Conservation (phyloP, 1,140 invertebrate genomes). For the Drosophila tani region DNA sequence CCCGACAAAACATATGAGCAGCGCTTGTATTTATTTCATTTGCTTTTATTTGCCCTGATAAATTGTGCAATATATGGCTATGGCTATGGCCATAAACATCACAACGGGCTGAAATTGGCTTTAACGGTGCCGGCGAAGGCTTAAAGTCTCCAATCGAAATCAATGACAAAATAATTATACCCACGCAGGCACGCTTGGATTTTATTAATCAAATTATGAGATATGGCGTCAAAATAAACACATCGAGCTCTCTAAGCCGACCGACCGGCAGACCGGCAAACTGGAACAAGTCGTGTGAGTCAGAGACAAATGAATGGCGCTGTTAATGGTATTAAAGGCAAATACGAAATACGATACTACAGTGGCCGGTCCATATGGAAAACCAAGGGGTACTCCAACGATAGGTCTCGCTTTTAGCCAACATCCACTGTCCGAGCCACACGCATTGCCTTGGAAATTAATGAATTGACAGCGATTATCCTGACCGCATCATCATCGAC, state of each 20-base stretch:
- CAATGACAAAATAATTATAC: constrained; percentile 68
- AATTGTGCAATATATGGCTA: constrained; percentile 76
- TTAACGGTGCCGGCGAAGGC: constrained; percentile 49
- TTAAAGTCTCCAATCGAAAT: constrained; percentile 54
- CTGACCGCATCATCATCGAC: constrained; percentile 70
- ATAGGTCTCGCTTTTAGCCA: not conserved
- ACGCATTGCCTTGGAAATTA: constrained; percentile 63
- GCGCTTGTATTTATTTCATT: constrained; percentile 77
- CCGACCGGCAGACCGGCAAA: constrained; percentile 15
- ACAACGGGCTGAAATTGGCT: constrained; percentile 60
- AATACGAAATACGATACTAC: constrained; percentile 58
- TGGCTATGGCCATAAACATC: constrained; percentile 61
- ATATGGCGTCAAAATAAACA: constrained; percentile 81
- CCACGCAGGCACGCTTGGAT: constrained; percentile 21
- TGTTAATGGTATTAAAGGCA: constrained; percentile 80
- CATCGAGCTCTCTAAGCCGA: constrained; percentile 41
- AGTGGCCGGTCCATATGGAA: not conserved
- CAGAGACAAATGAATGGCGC: constrained; percentile 66
- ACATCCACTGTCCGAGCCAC: constrained; percentile 21
- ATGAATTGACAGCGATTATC: constrained; percentile 76
- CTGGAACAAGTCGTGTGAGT: constrained; percentile 59
- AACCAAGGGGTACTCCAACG: not conserved
- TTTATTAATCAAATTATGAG: constrained; percentile 79
- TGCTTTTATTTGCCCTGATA: constrained; percentile 79
- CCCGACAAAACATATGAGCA: constrained; percentile 71